Conservation (phyloP, 2,113 vertebrate species). For the Carettochelys insculpta region DNA sequence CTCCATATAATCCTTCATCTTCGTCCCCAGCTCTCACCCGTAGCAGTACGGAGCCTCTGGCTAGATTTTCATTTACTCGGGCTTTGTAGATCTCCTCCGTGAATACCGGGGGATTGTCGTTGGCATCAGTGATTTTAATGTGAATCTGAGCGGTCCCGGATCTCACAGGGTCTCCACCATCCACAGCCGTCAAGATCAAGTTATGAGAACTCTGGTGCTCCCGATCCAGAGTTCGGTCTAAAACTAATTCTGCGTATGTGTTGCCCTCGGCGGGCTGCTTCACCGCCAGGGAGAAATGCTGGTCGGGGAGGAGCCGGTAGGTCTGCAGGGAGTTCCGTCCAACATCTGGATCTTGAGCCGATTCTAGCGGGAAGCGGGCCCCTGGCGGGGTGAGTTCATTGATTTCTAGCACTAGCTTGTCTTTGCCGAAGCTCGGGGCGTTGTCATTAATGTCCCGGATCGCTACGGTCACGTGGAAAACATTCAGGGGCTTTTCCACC, state of each 20-base stretch:
- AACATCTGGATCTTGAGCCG: conserved; percentile 77
- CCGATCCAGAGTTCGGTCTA: conserved; percentile 72
- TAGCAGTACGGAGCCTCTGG: conserved; percentile 58
- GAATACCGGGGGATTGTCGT: conserved; percentile 55
- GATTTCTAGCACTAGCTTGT: conserved; percentile 73
- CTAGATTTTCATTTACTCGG: conserved; percentile 70
- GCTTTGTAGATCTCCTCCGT: conserved; percentile 43
- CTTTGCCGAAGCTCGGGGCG: conserved; percentile 67
- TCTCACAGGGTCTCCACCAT: conserved; percentile 56
- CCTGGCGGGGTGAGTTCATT: conserved; percentile 66
- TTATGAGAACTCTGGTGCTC: conserved; percentile 60
- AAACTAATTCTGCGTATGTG: conserved; percentile 70
- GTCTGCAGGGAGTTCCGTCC: conserved; percentile 74
- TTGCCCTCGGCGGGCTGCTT: conserved; percentile 51
- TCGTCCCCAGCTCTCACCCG: conserved; percentile 76
- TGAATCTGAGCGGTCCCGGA: conserved; percentile 42
- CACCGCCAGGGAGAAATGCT: conserved; percentile 73
- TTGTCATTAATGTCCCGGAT: conserved; percentile 73
- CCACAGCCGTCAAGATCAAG: conserved; percentile 63
- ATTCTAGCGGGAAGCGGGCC: conserved; percentile 68
- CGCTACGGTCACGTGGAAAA: conserved; percentile 55
- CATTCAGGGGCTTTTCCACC: conserved; percentile 64
- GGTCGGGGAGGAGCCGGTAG: conserved; percentile 71
- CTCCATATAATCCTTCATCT: conserved; percentile 78
- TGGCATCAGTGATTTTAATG: conserved; percentile 63